Evolutionary conservation across 2,113 vertebrate genomes (phyloP), one percentile per base, ranked within the genome.

Genomic region (Xyrauchen texanus): DNA sequence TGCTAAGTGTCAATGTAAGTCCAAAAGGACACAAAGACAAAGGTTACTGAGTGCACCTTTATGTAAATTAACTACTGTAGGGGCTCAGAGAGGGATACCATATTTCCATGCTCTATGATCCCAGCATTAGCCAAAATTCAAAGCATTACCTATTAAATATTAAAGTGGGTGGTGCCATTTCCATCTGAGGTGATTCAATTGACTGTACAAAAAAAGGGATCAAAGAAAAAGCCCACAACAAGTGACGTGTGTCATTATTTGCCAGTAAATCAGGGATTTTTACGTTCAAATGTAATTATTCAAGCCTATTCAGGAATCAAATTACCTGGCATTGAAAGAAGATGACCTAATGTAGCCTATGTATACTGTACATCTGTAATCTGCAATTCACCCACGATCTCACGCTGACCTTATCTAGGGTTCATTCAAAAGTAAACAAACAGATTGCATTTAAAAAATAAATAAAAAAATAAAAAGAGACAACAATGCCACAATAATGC

Each of bases 281-380:
- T 34, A 6, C 64, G 68, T 68, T 86, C 71, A 15, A 68, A 11
- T 65, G 81, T 45, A 80, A 81, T 86, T 66, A 84, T 80, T 82
- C 64, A 88, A 47, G 42, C 79, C 42, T 46, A 0, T 4, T 21
- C 81, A n/a, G 21, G 69, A 82, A 74, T 57, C 65, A n/a, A 9
- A 70, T n/a, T 53, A 76, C 67, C 49, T 68, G 55, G 34, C 72
- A 51, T 34, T 21, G 45, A 79, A 69, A 61, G 3, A 68, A 47
- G 66, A 78, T 49, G 67, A 79, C 67, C 58, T 68, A 52, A 61
- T 45, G 61, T 72, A 68, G 65, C 21, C 21, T 34, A 34, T 34
- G 21, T 34, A 34, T 34, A 34, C 51, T 72, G n/a, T 2, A 68
- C 12, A 62, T 63, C 83, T 89, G 85, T 88, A 81, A 86, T 87